phyloP scores from a whole-genome alignment of 1,140 invertebrate genomes.

The Proctacanthus coquilletti region DNA sequence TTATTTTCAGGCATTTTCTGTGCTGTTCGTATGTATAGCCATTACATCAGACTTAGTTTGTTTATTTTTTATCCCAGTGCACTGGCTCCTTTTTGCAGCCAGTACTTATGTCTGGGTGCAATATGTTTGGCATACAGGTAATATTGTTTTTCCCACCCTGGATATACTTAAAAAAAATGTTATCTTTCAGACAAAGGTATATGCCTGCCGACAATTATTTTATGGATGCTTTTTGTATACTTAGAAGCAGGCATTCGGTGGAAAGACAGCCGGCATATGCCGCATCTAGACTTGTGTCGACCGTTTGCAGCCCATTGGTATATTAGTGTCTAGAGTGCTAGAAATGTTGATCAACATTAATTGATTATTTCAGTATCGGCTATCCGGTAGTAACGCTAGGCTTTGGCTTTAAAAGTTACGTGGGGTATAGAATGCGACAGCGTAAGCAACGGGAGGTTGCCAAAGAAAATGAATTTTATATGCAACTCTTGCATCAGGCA shows the following conservation, averaged over 20 bases:
- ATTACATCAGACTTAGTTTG: slow-evolving; percentile 97
- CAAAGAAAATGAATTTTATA: slow-evolving; percentile 91
- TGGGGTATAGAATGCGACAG: slow-evolving; percentile 81
- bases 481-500: slow-evolving; percentile 81
- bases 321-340: slow-evolving; percentile 12
- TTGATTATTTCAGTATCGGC: slow-evolving; percentile 63
- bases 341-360: slow-evolving; percentile 3
- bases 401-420: slow-evolving; percentile 91
- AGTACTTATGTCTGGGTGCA: slow-evolving; percentile 99
- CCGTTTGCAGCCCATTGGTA: slow-evolving; percentile 98
- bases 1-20: slow-evolving; percentile 82
- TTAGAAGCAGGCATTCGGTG: slow-evolving; percentile 83
- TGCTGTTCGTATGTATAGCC: slow-evolving; percentile 96
- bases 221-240: slow-evolving; percentile 92
- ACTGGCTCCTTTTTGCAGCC: slow-evolving; percentile 95
- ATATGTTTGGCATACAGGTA: slow-evolving; percentile 97
- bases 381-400: slow-evolving; percentile 95
- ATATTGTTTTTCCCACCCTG: slow-evolving; percentile 1
- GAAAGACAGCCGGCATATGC: slow-evolving; percentile 72
- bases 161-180: slow-evolving; percentile 3
- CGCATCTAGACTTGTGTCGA: slow-evolving; percentile 86
- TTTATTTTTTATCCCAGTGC: slow-evolving; percentile 97
- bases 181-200: slow-evolving; percentile 67
- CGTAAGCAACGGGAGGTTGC: slow-evolving; percentile 84
- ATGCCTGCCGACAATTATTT: slow-evolving; percentile 83